Conservation (phyloP, 2,113 vertebrate species). For the Boleophthalmus pectinirostris region DNA sequence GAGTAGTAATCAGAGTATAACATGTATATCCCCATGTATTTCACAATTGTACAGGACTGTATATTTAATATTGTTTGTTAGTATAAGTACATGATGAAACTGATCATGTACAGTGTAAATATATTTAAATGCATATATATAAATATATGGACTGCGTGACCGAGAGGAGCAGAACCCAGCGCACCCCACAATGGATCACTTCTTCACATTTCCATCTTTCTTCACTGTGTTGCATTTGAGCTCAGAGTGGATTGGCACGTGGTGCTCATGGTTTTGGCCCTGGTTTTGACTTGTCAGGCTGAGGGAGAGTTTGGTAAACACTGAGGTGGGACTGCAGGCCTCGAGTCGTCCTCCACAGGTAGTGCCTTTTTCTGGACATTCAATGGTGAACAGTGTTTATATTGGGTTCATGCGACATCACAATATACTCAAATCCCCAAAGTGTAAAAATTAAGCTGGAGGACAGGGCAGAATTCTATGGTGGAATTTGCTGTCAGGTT, state of each 20-base stretch:
- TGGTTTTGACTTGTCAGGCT: constrained; percentile 50
- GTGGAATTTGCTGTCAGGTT: no score
- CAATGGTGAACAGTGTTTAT: constrained; percentile 20
- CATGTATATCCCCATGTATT: constrained; percentile 81
- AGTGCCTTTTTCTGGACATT: constrained; percentile 70
- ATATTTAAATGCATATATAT: constrained; percentile 24
- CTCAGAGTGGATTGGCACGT: constrained; percentile 51
- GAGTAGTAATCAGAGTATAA: constrained; percentile 81
- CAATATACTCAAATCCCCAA: no score
- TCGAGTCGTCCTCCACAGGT: constrained; percentile 52
- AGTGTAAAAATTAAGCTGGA: no score
- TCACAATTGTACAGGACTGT: constrained; percentile 65
- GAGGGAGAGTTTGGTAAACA: constrained; percentile 3
- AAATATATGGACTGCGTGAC: constrained; percentile 18
- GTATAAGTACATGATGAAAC: constrained; percentile 29
- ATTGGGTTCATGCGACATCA: no score
- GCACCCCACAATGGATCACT: constrained; percentile 27
- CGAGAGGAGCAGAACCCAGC: constrained; percentile 16
- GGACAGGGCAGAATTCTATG: no score
- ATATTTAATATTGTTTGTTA: constrained; percentile 37
- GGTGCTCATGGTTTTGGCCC: constrained; percentile 46
- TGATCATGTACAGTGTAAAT: constrained; percentile 27
- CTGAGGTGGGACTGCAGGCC: constrained; percentile 13
- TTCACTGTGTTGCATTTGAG: constrained; percentile 16
- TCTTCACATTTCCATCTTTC: constrained; percentile 27